Evolutionary conservation across 2,888 invertebrate genomes (phyloP).

Genomic region (Lacanobia oleracea): DNA sequence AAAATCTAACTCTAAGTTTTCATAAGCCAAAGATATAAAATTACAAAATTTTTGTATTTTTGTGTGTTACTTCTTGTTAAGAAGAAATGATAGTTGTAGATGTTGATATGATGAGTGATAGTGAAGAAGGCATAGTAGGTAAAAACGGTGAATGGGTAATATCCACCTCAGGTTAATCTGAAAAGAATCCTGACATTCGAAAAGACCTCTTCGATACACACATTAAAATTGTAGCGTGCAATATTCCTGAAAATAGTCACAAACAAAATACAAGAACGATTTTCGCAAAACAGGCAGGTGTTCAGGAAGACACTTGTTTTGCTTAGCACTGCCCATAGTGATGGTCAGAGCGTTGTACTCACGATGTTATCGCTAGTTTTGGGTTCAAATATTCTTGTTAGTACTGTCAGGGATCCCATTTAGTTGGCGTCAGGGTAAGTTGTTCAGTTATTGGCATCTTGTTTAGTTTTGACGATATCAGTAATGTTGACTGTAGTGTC

Average conservation of each 20-base stretch:
- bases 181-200: constrained; percentile 40
- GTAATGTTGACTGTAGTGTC: constrained; percentile 70
- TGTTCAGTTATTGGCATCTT: constrained; percentile 10
- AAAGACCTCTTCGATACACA: constrained; percentile 29
- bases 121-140: constrained; percentile 32
- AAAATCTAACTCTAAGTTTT: constrained; percentile 58
- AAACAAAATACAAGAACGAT: constrained; percentile 3
- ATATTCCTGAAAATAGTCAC: constrained; percentile 31
- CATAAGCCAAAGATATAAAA: constrained; percentile 53
- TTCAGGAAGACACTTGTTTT: neutral
- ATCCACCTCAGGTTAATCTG: constrained; percentile 20
- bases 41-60: constrained; percentile 32
- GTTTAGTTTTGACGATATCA: constrained; percentile 33
- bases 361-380: neutral
- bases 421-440: neutral
- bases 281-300: constrained; percentile 1
- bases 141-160: constrained; percentile 13
- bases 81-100: constrained; percentile 39
- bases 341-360: neutral
- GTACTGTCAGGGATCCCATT: neutral
- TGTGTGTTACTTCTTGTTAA: constrained; percentile 48
- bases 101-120: constrained; percentile 38
- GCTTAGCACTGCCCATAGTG: neutral
- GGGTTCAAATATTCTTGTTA: neutral
- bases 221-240: neutral